Evolutionary conservation across 2,888 invertebrate genomes (phyloP).

Genomic region (Julus scanicus): DNA sequence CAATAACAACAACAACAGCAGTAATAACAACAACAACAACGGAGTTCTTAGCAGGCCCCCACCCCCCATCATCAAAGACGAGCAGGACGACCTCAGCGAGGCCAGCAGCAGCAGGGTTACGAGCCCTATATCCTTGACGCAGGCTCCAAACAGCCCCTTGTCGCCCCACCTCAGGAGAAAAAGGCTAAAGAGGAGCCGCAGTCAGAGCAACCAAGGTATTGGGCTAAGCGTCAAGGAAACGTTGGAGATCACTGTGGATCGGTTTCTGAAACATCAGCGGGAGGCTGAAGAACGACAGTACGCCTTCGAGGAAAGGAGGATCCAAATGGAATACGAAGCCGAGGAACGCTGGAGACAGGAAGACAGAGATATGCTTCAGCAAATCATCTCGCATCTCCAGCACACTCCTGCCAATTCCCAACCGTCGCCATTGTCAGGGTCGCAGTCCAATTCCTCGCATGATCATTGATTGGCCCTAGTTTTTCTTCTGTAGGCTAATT

Average conservation of each 20-base stretch:
- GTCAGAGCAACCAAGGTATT: background rate
- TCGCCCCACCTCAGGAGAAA: slow-evolving; percentile 20
- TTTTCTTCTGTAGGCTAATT: background rate
- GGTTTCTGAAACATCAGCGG: slow-evolving; percentile 53
- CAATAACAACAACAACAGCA: slow-evolving; percentile 44
- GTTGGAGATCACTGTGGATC: slow-evolving; percentile 50
- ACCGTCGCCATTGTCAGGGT: slow-evolving; percentile 50
- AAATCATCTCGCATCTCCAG: slow-evolving; percentile 43
- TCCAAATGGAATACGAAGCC: slow-evolving; percentile 55
- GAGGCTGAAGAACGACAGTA: slow-evolving; percentile 52
- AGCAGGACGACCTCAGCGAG: slow-evolving; percentile 52
- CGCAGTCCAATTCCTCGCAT: slow-evolving; percentile 49
- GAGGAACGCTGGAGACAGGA: slow-evolving; percentile 56
- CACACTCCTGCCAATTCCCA: background rate
- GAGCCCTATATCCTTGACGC: slow-evolving; percentile 4
- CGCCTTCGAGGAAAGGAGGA: slow-evolving; percentile 54
- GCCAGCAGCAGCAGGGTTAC: slow-evolving; percentile 53
- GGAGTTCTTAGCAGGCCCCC: background rate
- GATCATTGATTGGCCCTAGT: slow-evolving; percentile 26
- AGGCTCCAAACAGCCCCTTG: slow-evolving; percentile 32
- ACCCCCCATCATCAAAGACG: background rate
- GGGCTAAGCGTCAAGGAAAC: background rate
- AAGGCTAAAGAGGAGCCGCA: slow-evolving; percentile 1
- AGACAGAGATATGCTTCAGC: slow-evolving; percentile 50
- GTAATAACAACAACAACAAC: slow-evolving; percentile 48